phyloP scores from a whole-genome alignment of 2,888 invertebrate species.

The Drosophila leonis region DNA sequence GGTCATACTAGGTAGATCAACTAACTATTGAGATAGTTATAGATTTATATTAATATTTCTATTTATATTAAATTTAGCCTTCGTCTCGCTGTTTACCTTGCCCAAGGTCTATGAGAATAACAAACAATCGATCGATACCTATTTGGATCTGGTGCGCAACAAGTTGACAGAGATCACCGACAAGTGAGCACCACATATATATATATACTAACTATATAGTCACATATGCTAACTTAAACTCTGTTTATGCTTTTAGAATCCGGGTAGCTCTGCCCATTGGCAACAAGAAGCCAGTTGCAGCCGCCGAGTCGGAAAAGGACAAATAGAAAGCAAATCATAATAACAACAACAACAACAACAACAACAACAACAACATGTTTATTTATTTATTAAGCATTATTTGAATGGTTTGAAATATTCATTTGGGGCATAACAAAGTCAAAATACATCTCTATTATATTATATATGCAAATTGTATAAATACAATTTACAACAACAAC shows the following conservation, averaged over 20 bases:
- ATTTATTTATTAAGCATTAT: slow-evolving; percentile 81
- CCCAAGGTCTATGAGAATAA: slow-evolving; percentile 98
- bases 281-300: slow-evolving; percentile 90
- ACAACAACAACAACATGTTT: slow-evolving; percentile 67
- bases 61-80: slow-evolving; percentile 87
- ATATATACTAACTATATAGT: neutral
- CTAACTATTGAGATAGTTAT: neutral
- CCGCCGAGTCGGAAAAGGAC: slow-evolving; percentile 91
- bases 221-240: neutral
- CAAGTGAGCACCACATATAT: slow-evolving; percentile 88
- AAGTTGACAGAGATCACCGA: slow-evolving; percentile 95
- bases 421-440: slow-evolving; percentile 74
- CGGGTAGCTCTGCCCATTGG: slow-evolving; percentile 95
- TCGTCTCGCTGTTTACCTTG: slow-evolving; percentile 96
- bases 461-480: slow-evolving; percentile 65
- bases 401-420: slow-evolving; percentile 74
- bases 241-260: slow-evolving; percentile 87
- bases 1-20: slow-evolving; percentile 92
- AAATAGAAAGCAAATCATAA: slow-evolving; percentile 87
- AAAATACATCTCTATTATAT: slow-evolving; percentile 45
- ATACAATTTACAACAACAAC: slow-evolving; percentile 47
- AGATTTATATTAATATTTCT: neutral
- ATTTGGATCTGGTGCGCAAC: slow-evolving; percentile 93
- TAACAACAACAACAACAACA: slow-evolving; percentile 55
- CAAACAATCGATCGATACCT: slow-evolving; percentile 96